Conservation (phyloP, 2,888 invertebrate genomes). For the Apamea epomidion region DNA sequence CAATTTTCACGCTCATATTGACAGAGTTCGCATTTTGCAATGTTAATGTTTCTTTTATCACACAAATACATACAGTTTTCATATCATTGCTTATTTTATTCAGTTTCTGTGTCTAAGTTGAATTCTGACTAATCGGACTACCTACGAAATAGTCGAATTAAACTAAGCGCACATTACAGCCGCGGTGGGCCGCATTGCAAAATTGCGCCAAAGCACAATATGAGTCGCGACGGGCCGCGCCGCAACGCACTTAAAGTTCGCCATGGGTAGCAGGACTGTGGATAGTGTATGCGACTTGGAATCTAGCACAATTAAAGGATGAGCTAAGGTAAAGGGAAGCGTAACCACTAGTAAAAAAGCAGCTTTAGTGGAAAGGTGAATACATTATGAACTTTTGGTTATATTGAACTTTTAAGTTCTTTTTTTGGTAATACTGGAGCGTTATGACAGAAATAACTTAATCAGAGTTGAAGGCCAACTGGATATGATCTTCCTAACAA, state of each 20-base stretch:
- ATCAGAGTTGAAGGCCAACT: background rate
- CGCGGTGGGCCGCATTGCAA: background rate
- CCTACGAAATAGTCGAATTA: background rate
- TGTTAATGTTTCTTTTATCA: conserved; percentile 21
- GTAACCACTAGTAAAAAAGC: background rate
- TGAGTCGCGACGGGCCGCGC: background rate
- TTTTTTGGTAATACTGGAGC: background rate
- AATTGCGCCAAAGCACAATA: background rate
- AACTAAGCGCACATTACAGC: background rate
- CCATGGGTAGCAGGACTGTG: background rate
- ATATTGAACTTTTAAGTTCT: background rate
- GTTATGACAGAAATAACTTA: background rate
- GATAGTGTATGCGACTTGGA: background rate
- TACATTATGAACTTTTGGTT: background rate
- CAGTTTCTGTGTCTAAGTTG: background rate
- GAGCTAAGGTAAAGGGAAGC: background rate
- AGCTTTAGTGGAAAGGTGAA: background rate
- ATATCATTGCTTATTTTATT: conserved; percentile 40
- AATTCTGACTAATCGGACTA: background rate
- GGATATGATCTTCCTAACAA: background rate
- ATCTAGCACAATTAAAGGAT: background rate
- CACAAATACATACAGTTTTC: conserved; percentile 37
- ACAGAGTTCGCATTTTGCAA: conserved; percentile 45
- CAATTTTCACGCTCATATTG: conserved; percentile 26
- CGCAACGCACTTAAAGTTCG: background rate